These are phyloP conservation scores for Rafetus swinhoei DNA, from an alignment of 2,113 vertebrate species.

Conservation along the genomic window DNA sequence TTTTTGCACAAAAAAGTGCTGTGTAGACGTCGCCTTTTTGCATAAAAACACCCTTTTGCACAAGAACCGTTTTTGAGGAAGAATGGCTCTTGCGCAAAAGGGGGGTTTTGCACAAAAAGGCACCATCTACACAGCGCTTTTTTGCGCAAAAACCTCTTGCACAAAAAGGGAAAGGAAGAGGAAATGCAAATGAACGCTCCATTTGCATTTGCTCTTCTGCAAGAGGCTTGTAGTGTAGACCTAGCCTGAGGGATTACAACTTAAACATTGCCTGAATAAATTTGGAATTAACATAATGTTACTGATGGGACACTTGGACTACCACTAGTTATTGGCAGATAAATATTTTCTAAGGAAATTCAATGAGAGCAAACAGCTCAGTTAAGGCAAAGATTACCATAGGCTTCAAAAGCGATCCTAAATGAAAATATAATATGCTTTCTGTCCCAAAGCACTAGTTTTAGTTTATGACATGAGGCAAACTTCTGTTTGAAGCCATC, in stretches of 20 bases:
- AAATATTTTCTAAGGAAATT: conserved; percentile 3
- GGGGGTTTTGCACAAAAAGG: too few species aligned
- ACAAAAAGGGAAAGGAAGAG: too few species aligned
- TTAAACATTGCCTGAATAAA: background rate
- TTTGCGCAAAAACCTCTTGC: too few species aligned
- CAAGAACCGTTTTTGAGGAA: too few species aligned
- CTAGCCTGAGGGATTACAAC: background rate
- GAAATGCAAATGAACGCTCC: too few species aligned
- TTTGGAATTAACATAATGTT: background rate
- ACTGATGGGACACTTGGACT: background rate
- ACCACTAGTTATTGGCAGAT: background rate
- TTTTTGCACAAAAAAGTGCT: too few species aligned
- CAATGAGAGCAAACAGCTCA: background rate
- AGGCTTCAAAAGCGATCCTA: background rate
- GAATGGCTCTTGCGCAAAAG: too few species aligned
- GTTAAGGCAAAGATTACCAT: background rate
- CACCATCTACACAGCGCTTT: too few species aligned
- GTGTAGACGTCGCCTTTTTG: too few species aligned
- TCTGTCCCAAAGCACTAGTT: background rate
- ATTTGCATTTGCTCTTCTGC: too few species aligned
- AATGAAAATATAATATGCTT: background rate
- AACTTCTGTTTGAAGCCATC: background rate
- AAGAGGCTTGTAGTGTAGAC: too few species aligned
- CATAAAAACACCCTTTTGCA: too few species aligned
- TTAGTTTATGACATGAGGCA: conserved; percentile 11